Percentiles rank a stretch among this genome's conserved stretches.
Evolutionary conservation across 2,888 invertebrate genomes (phyloP).

Genomic region (Tiphia femorata): DNA sequence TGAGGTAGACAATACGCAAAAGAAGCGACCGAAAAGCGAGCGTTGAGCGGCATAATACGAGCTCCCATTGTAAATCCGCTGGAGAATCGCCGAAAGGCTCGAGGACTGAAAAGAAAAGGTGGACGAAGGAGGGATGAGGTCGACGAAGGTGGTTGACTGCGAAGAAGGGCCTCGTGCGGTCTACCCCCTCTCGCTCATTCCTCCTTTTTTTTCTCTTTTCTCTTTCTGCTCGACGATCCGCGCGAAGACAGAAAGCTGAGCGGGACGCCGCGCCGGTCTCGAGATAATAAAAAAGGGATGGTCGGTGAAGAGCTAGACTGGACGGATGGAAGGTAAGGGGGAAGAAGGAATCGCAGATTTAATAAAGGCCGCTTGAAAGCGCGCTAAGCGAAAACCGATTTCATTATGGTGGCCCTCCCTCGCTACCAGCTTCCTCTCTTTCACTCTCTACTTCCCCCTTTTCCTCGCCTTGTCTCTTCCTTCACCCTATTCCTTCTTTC

Average conservation of each 20-base stretch:
- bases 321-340: slow-evolving; percentile 22
- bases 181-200: slow-evolving; percentile 5
- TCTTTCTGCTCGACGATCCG: slow-evolving; percentile 9
- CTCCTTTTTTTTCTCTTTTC: neutral
- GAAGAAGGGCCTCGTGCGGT: slow-evolving; percentile 20
- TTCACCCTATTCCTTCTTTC: neutral
- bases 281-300: slow-evolving; percentile 13
- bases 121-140: neutral
- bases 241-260: neutral
- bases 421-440: neutral
- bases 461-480: neutral
- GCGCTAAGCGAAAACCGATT: slow-evolving; percentile 64
- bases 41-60: slow-evolving; percentile 19
- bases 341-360: slow-evolving; percentile 54
- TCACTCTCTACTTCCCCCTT: slow-evolving; percentile 7
- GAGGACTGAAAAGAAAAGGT: neutral
- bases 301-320: slow-evolving; percentile 15
- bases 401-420: slow-evolving; percentile 54
- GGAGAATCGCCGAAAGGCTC: neutral
- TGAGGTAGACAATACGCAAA: slow-evolving; percentile 25
- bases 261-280: neutral
- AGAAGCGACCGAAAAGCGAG: slow-evolving; percentile 18
- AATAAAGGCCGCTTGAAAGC: slow-evolving; percentile 56
- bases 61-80: slow-evolving; percentile 16
- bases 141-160: slow-evolving; percentile 1